Conservation (phyloP, 2,797 vertebrate genomes). For the Labroides dimidiatus region DNA sequence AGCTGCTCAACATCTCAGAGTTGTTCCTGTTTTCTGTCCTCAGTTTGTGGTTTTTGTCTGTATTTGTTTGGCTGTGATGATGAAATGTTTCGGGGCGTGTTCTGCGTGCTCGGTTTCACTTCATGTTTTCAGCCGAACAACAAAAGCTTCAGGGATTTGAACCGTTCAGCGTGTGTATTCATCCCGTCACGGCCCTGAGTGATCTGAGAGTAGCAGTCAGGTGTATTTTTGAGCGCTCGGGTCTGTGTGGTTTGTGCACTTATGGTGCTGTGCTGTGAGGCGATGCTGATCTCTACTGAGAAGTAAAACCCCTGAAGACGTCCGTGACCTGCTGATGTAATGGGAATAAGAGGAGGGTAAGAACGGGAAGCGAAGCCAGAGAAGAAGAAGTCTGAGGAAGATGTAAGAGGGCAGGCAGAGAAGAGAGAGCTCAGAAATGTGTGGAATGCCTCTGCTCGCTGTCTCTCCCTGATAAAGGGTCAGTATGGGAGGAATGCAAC, state of each 20-base stretch:
- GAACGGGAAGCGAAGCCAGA: slow-evolving; percentile 30
- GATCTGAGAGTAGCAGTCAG: slow-evolving; percentile 11
- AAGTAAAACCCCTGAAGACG: slow-evolving; percentile 22
- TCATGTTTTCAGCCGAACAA: slow-evolving; percentile 55
- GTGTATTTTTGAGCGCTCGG: not conserved
- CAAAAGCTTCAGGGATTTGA: slow-evolving; percentile 33
- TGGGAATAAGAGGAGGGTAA: slow-evolving; percentile 29
- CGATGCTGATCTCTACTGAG: slow-evolving; percentile 32
- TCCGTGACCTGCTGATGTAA: slow-evolving; percentile 21
- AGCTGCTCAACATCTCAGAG: too few relatives aligned
- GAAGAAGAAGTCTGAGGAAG: slow-evolving; percentile 38
- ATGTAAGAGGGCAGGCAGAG: slow-evolving; percentile 28
- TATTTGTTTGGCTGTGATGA: not conserved
- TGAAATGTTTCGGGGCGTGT: slow-evolving; percentile 33
- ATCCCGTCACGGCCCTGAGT: slow-evolving; percentile 14
- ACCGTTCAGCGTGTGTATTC: slow-evolving; percentile 16
- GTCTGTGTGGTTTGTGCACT: not conserved
- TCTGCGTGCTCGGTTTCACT: slow-evolving; percentile 10
- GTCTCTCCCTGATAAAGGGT: slow-evolving; percentile 74
- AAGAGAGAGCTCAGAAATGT: slow-evolving; percentile 62
- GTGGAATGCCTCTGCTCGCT: slow-evolving; percentile 70
- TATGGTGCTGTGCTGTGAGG: slow-evolving; percentile 5
- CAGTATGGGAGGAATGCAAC: slow-evolving; percentile 83
- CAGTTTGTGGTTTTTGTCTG: slow-evolving; percentile 1
- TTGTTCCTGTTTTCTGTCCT: not conserved